Evolutionary conservation across 2,797 vertebrate genomes (phyloP).

Genomic region (Peromyscus aztecus): DNA sequence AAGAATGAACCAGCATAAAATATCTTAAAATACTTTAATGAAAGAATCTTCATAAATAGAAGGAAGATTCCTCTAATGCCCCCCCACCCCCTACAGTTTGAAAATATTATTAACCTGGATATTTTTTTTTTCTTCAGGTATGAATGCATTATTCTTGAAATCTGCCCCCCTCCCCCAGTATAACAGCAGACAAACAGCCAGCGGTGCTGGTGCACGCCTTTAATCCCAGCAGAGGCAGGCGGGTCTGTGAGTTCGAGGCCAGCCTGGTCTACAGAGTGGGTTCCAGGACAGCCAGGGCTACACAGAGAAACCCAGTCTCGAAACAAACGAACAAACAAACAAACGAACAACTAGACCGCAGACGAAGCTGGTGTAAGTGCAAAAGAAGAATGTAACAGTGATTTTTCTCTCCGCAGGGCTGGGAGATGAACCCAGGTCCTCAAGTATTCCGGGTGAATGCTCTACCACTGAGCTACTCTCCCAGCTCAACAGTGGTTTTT

Average conservation of each 20-base stretch:
- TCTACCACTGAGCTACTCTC: neutral
- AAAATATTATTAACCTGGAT: slow-evolving; percentile 70
- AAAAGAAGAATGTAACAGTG: slow-evolving; percentile 76
- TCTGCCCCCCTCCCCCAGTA: neutral
- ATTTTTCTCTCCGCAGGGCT: neutral
- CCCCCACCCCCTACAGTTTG: slow-evolving; percentile 30
- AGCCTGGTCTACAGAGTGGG: no score
- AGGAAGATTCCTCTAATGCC: slow-evolving; percentile 61
- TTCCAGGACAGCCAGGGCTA: neutral
- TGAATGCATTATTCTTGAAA: slow-evolving; percentile 77
- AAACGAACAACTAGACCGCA: neutral
- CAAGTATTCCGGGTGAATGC: no score
- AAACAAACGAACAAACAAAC: neutral
- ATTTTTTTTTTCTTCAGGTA: neutral
- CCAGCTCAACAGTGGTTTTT: slow-evolving; percentile 45
- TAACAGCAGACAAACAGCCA: slow-evolving; percentile 25
- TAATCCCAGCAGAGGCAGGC: no score
- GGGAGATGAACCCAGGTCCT: neutral
- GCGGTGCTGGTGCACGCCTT: neutral
- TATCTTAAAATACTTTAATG: slow-evolving; percentile 75
- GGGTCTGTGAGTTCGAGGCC: no score
- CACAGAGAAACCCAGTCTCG: neutral
- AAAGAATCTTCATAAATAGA: slow-evolving; percentile 74
- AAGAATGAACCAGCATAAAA: slow-evolving; percentile 65
- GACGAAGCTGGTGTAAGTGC: slow-evolving; percentile 78